Percentiles rank a stretch among this genome's conserved stretches.
These are phyloP conservation scores for Volucella zonaria DNA, from an alignment of 2,888 invertebrate species.

Conservation along the genomic window DNA sequence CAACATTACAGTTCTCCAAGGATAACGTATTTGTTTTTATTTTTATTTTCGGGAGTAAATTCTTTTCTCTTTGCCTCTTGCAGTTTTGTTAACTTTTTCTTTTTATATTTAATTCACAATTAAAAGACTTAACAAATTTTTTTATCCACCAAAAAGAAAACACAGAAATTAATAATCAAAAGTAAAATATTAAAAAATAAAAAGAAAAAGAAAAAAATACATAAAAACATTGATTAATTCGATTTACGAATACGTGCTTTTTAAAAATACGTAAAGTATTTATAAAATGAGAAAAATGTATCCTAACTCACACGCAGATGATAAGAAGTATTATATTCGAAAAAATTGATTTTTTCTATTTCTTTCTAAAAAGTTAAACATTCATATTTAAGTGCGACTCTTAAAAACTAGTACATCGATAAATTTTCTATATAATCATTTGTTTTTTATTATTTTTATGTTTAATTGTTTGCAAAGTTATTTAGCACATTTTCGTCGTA, in stretches of 20 bases:
- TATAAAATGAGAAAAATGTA: constrained; percentile 22
- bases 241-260: neutral
- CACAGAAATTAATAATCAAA: neutral
- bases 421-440: constrained; percentile 28
- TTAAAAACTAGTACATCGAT: constrained; percentile 49
- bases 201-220: neutral
- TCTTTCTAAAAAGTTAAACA: constrained; percentile 33
- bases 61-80: neutral
- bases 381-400: constrained; percentile 30
- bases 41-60: constrained; percentile 14
- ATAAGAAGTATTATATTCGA: constrained; percentile 8
- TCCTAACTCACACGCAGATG: constrained; percentile 43
- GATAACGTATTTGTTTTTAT: constrained; percentile 11
- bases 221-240: neutral
- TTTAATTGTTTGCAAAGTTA: constrained; percentile 4
- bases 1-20: neutral
- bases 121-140: neutral
- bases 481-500: constrained; percentile 65
- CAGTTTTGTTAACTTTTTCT: constrained; percentile 4
- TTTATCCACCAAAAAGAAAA: constrained; percentile 11
- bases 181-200: neutral
- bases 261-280: constrained; percentile 6
- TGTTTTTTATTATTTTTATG: constrained; percentile 15
- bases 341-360: constrained; percentile 22
- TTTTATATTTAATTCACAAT: neutral